phyloP scores from a whole-genome alignment of 2,797 vertebrate species.

The Cetoscarus ocellatus region DNA sequence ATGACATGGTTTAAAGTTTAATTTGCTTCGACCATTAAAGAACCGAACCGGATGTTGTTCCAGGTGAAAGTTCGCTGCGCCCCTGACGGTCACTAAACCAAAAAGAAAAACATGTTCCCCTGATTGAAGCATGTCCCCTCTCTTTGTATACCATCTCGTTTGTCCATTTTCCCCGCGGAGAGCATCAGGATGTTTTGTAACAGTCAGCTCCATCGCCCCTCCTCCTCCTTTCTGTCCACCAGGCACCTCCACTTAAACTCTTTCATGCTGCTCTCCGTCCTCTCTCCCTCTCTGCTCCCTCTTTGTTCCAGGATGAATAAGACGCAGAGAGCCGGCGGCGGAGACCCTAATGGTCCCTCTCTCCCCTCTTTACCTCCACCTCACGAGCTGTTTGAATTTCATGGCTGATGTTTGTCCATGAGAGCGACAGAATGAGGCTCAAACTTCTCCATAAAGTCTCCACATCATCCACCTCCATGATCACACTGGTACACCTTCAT shows the following conservation, averaged over 20 bases:
- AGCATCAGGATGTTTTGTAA: conserved; percentile 59
- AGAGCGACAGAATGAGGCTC: conserved; percentile 27
- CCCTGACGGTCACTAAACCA: too few relatives aligned
- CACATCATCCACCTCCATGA: conserved; percentile 48
- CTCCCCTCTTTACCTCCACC: conserved; percentile 52
- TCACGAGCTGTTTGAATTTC: conserved; percentile 60
- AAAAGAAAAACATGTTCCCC: background rate
- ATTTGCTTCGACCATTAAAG: too few relatives aligned
- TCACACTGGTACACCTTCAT: background rate
- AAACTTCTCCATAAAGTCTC: conserved; percentile 43
- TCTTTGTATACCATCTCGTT: conserved; percentile 35
- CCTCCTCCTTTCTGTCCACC: conserved; percentile 50
- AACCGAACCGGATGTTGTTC: too few relatives aligned
- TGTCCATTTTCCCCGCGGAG: conserved; percentile 51
- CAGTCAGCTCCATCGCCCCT: conserved; percentile 55
- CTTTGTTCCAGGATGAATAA: conserved; percentile 75
- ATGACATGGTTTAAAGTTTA: too few relatives aligned
- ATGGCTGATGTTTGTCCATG: conserved; percentile 48
- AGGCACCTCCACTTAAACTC: conserved; percentile 70
- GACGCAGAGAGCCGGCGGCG: conserved; percentile 56
- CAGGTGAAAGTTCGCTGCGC: too few relatives aligned
- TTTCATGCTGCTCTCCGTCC: conserved; percentile 62
- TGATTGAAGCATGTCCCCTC: background rate
- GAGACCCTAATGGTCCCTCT: conserved; percentile 67
- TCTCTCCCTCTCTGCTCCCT: background rate